phyloP scores from a whole-genome alignment of 2,797 vertebrate species.

The Silurus lanzhouensis region DNA sequence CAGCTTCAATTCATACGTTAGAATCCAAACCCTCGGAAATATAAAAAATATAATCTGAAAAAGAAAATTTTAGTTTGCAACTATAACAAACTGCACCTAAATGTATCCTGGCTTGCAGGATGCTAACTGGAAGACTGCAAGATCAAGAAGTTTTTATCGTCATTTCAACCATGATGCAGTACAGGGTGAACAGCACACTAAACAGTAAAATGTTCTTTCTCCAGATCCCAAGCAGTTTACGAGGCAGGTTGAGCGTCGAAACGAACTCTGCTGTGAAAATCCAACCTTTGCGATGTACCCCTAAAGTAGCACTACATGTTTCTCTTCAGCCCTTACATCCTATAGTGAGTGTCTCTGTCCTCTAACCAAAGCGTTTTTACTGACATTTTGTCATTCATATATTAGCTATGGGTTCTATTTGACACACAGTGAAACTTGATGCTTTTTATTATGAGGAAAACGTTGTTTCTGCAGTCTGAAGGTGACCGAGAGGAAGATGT shows the following conservation, averaged over 20 bases:
- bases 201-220: not conserved
- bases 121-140: too few relatives aligned
- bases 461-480: slow-evolving; percentile 68
- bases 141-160: too few relatives aligned
- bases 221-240: slow-evolving; percentile 83
- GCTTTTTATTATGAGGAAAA: not conserved
- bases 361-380: slow-evolving; percentile 1
- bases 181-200: too few relatives aligned
- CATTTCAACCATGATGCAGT: not conserved
- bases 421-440: not conserved
- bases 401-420: not conserved
- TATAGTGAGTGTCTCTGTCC: slow-evolving; percentile 77
- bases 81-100: too few relatives aligned
- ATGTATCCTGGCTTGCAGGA: too few relatives aligned
- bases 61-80: too few relatives aligned
- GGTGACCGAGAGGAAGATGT: slow-evolving; percentile 75
- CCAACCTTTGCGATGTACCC: slow-evolving; percentile 77
- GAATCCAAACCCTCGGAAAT: not conserved
- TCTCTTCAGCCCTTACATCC: slow-evolving; percentile 77
- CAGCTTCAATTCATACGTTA: not conserved
- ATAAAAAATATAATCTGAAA: too few relatives aligned
- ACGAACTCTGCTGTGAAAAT: slow-evolving; percentile 86
- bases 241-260: slow-evolving; percentile 75
- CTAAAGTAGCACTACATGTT: slow-evolving; percentile 80
- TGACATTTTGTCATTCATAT: not conserved